Evolutionary conservation across 2,113 vertebrate genomes (phyloP), one percentile per base, ranked within the genome.

Genomic region (Melanotaenia duboulayi): DNA sequence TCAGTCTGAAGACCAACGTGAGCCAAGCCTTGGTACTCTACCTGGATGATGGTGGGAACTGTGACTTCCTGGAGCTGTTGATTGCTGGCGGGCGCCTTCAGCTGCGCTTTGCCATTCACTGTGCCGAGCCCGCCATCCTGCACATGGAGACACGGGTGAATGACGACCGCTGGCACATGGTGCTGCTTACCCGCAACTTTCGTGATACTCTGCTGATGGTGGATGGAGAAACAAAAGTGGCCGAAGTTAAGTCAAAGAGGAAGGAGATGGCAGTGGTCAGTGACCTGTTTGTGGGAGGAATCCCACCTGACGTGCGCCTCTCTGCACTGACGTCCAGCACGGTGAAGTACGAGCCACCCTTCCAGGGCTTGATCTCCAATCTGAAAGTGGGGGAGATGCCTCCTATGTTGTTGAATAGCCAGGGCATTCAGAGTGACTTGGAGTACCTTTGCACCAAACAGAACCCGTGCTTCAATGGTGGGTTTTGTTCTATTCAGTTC

Each of bases 121-220:
- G 97, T 49, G 96, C 95, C 0, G 96, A 97, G 82, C 96, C 96
- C 0, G 96, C 96, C 85, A 92, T 92, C 5, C 59, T 96, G 48
- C 93, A 94, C 64, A 90, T 94, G 82, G 95, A 96, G 83, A 94
- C 95, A 0, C 82, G 88, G 0, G 92, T 97, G 65, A 94, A 92
- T 6, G 96, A 97, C 10, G 96, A 97, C 73, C 96, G 95, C 58
- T 98, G 97, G 97, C 97, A 98, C 94, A 95, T 95, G 94, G 95
- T 97, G 25, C 87, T 96, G 68, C 92, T 98, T 57, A 96, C 96
- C 11, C 96, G 97, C 11, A 96, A 96, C 86, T 96, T 94, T 70
- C 95, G 96, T 0, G 94, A 96, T 73, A 96, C 96, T 17, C 90
- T 95, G 54, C 87, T 97, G 69, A 95, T 95, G 80, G 95, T 97